Evolutionary conservation across 1,140 invertebrate genomes (phyloP).

Genomic region (Marisa cornuarietis): DNA sequence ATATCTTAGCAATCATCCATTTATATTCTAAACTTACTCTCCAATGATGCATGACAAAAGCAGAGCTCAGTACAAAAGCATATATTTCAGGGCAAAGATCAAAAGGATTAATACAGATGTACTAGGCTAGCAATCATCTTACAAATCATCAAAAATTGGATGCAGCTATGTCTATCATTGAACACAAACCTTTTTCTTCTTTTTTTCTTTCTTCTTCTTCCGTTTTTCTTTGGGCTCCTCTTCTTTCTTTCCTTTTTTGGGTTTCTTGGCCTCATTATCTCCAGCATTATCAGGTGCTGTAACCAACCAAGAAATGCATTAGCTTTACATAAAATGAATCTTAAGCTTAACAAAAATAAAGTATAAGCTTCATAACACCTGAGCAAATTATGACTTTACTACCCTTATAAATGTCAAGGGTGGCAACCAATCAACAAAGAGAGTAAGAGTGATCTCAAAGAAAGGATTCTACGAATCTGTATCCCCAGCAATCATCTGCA

Average conservation of each 20-base stretch:
- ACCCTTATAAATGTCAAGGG: not conserved
- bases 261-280: constrained; percentile 38
- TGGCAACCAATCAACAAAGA: not conserved
- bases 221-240: constrained; percentile 45
- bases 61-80: too few species aligned
- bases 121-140: not conserved
- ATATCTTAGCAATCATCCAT: not conserved
- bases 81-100: too few species aligned
- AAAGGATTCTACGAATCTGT: not conserved
- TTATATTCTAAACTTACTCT: too few species aligned
- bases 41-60: too few species aligned
- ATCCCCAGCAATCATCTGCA: not conserved
- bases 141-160: not conserved
- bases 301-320: constrained; percentile 9
- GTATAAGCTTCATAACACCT: too few species aligned
- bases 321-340: too few species aligned
- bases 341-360: too few species aligned
- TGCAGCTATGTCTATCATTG: not conserved
- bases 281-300: constrained; percentile 30
- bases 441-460: not conserved
- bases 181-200: constrained; percentile 72
- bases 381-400: too few species aligned
- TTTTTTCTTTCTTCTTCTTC: constrained; percentile 87
- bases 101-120: too few species aligned
- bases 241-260: constrained; percentile 43